Evolutionary conservation across 1,140 invertebrate genomes (phyloP), one percentile per base, ranked within the genome.

Genomic region (Atta cephalotes): DNA sequence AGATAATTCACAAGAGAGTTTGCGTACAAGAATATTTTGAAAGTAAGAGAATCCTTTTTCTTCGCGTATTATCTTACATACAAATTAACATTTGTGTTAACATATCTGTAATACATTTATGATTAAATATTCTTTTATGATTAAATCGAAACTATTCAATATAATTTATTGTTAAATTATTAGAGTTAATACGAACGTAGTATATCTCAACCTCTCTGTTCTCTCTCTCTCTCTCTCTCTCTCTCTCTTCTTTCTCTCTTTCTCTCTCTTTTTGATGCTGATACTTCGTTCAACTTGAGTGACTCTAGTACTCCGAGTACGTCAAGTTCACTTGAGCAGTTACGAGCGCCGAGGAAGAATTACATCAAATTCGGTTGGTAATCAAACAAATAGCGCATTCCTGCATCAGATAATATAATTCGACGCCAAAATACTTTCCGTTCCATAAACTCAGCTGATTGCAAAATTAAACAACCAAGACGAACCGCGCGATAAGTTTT

Each of bases 261-360:
- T 58, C 56, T 58, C 56, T 58, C 21, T n/a, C 58, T 45, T 21
- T 28, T 16, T 79, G 76, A 79, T 51, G 60, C 60, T 68, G 77
- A 39, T 80, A 80, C 49, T 80, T 80, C 63, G 63, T 80, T 80
- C 78, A 39, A 80, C 63, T 70, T 31, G 78, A 80, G 49, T 70
- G 78, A 58, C 49, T 80, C 49, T 56, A 70, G 49, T 56, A 53
- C 28, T 66, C 45, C 77, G 28, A 79, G 63, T 70, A 80, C 63
- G 31, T 58, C 63, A 39, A 68, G 49, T 51, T 80, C n/a, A 68
- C 49, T 70, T 63, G 21, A 80, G 7, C 65, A 9, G n/a, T 70
- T 80, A 56, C n/a, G 18, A 53, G 45, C 28, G n/a, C 16, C 45
- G n/a, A 51, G 3, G 45, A 49, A 25, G 25, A 56, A 56, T 60